A percentile compares a stretch with the other conserved stretches of the same genome.
These are phyloP conservation scores for Drosophila punjabiensis DNA, from an alignment of 1,140 invertebrate species.

Conservation along the genomic window DNA sequence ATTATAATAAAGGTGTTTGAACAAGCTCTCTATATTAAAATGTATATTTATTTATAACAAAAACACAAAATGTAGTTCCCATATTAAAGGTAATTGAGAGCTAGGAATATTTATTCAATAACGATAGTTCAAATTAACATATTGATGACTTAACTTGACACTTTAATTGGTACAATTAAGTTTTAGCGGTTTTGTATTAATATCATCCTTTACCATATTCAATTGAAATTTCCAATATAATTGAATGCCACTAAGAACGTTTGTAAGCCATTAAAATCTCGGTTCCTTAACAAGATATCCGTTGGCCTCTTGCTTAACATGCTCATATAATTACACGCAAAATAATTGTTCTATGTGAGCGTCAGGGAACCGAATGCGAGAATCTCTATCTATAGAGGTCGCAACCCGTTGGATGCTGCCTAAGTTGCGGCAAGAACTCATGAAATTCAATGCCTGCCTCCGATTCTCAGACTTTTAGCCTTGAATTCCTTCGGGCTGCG, in stretches of 20 bases:
- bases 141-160: slow-evolving; percentile 22
- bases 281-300: slow-evolving; percentile 34
- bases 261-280: slow-evolving; percentile 24
- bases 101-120: slow-evolving; percentile 5
- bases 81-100: slow-evolving; percentile 36
- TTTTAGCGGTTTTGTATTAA: not conserved
- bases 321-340: slow-evolving; percentile 80
- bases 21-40: slow-evolving; percentile 20
- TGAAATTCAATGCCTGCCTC: slow-evolving; percentile 77
- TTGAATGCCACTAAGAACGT: slow-evolving; percentile 1
- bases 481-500: slow-evolving; percentile 75
- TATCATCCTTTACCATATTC: not conserved
- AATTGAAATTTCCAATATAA: slow-evolving; percentile 22
- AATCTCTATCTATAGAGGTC: slow-evolving; percentile 67
- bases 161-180: slow-evolving; percentile 34
- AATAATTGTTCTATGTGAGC: slow-evolving; percentile 68
- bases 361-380: slow-evolving; percentile 14
- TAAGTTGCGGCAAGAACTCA: slow-evolving; percentile 54
- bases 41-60: slow-evolving; percentile 17
- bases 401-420: slow-evolving; percentile 60
- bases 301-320: slow-evolving; percentile 56
- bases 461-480: slow-evolving; percentile 63
- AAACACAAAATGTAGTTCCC: slow-evolving; percentile 30
- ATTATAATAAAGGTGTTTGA: slow-evolving; percentile 19
- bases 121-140: slow-evolving; percentile 11